Base-by-base conservation (phyloP, 1,140 invertebrate genomes). In the Portunus trituberculatus region DNA sequence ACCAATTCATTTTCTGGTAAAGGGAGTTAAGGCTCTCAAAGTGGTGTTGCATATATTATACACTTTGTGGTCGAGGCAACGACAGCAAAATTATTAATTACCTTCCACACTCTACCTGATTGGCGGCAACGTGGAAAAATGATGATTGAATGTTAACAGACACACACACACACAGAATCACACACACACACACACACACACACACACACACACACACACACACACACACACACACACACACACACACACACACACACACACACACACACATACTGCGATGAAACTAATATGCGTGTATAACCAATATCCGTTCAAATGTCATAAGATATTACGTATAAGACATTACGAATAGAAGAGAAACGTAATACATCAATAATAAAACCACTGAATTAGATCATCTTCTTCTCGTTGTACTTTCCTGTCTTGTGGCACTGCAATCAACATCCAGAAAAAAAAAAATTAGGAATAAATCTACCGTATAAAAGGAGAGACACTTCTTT, bases 71-170 rank as follows among this genome's bases (percentile, higher is more conserved):
- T 10, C 29, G 90, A 91, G 89, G 46, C 48, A 29, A 52, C 46
- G 46, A 59, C 46, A 91, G 76, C 76, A 91, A 91, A 91, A 91
- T 16, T 91, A 91, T 76, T 91, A 91, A 91, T 91, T 91, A 76
- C 90, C 52, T 91, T 39, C 76, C 90, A 32, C 46, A 91, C 16
- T 32, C 52, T 29, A 76, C 90, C 90, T 76, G 52, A 67, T 76
- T 67, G 90, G 46, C 90, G 7, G 90, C 28, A 76, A 76, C 67
- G 39, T n/a, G 29, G 6, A 91, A 91, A 91, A 91, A 67, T 91
- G 12, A 91, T 91, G 90, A 91, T 91, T 91, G 90, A 91, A 91
- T 91, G 32, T 91, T 76, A 28, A 29, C 90, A 31, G 14, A 76
- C 46, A 32, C 29, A 29, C 59, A n/a, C 67, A 8, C 67, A n/a